Base-by-base conservation (phyloP, 2,888 invertebrate genomes). In the Quadroppia sp. region DNA sequence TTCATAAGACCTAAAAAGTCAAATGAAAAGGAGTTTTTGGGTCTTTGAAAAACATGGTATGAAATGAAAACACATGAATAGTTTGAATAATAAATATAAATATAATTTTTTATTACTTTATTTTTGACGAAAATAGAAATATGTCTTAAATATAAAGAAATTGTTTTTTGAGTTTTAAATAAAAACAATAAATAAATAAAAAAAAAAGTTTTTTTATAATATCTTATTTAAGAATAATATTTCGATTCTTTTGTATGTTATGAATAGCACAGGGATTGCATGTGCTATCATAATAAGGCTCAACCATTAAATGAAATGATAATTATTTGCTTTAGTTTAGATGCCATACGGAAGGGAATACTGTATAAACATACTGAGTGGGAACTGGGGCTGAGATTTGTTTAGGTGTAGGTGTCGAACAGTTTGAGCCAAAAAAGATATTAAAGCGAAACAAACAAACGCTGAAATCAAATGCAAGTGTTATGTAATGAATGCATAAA, bases 341-440 rank as follows among this genome's bases (percentile, higher is more conserved):
- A 64, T 17, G 64, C 28, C 40, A 64, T 40, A 64, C 64, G 64
- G 64, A 64, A 64, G 61, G 28, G 32, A 25, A 36, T 2, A 13
- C 15, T n/a, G n/a, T n/a, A n/a, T n/a, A n/a, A n/a, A n/a, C n/a
- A n/a, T 56, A 40, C 40, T 64, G 40, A 64, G 64, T 64, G 64
- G 64, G 64, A 64, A 64, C 30, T 64, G 64, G 64, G n/a, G 64
- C 20, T 36, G 56, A 56, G 53, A 48, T 20, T 48, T 28, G 53
- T 53, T 20, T 53, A 2, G 17, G 64, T 64, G 64, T 64, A 64
- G 64, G 64, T 64, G 64, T 64, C 7, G 15, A 64, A 36, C 64
- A 64, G 20, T 64, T 36, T 64, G 64, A 36, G n/a, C n/a, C n/a
- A n/a, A n/a, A n/a, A 20, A 53, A 50, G 28, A 2, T 20, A 53